Base-by-base conservation (phyloP, 2,888 invertebrate genomes). In the Capitulum mitella region DNA sequence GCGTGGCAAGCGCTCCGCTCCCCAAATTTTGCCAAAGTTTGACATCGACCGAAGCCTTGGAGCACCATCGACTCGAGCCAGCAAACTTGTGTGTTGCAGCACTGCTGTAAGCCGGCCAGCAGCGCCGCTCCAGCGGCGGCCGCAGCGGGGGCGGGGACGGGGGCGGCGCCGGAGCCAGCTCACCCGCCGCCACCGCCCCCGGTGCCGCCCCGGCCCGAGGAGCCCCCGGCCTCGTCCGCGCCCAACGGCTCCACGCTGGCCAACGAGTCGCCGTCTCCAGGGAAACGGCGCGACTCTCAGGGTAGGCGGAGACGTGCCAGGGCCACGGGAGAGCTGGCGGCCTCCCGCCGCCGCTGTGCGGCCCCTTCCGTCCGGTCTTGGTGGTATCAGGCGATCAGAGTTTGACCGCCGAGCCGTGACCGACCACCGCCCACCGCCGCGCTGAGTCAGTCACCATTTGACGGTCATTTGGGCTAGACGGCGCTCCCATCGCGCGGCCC, bases 201-300 rank as follows among this genome's bases (percentile, higher is more conserved):
- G 32, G 48, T 46, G 78, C 64, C 78, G 26, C 58, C 79, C 29
- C 48, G 77, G n/a, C 46, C 64, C 12, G 77, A 61, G 32, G 77
- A 75, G 37, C 77, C 74, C 14, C 77, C 81, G 79, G 80, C 81
- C 70, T 79, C 79, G 0, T 29, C 58, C 58, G 78, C 82, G 80
- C 82, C 82, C 76, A 80, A 80, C 78, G 75, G 79, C 80, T 80
- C 80, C 79, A 78, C 83, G 79, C 78, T 82, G 80, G 81, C 81
- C 32, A 81, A 80, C 16, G 78, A 80, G 46, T 82, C 83, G 10
- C 82, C 83, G 14, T 82, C 83, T 16, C 79, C 83, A 46, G 46
- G 43, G 1, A 46, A 43, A 80, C 86, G 87, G 64, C 85, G 87
- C 76, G 87, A 87, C 83, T 87, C 87, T 19, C 87, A 87, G 86